phyloP scores from a whole-genome alignment of 2,797 vertebrate species.

The Balearica regulorum region DNA sequence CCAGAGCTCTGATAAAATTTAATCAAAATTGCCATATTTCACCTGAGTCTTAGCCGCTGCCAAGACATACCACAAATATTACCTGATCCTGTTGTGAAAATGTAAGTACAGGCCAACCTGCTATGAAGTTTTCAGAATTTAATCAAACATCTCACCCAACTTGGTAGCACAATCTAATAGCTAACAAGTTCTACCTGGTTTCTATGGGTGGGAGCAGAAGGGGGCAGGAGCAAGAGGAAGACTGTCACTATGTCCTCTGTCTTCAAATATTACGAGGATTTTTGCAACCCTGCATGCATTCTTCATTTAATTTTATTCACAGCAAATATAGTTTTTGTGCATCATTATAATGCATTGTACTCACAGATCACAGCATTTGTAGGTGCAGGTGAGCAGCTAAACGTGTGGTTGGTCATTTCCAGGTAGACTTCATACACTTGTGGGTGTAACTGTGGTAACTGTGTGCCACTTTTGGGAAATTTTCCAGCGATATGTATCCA shows the following conservation, averaged over 20 bases:
- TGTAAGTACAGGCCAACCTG: not conserved
- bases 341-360: not conserved
- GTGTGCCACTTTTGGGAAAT: not conserved
- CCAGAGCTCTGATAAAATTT: not conserved
- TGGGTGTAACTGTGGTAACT: not conserved
- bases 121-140: not conserved
- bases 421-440: not conserved
- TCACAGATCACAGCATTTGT: not conserved
- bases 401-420: not conserved
- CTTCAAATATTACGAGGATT: not conserved
- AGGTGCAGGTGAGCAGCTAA: not conserved
- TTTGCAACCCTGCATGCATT: not conserved
- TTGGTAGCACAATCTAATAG: not conserved
- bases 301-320: not conserved
- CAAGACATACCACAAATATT: not conserved
- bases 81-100: not conserved
- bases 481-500: not conserved
- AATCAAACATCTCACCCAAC: not conserved
- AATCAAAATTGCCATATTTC: not conserved
- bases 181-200: not conserved
- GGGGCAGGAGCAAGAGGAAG: not conserved
- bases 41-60: not conserved
- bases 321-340: not conserved
- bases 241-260: not conserved
- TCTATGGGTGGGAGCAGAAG: not conserved